Evolutionary conservation across 2,888 invertebrate species (phyloP), one percentile per base, ranked within the genome.

Genomic region (Mantis religiosa): DNA sequence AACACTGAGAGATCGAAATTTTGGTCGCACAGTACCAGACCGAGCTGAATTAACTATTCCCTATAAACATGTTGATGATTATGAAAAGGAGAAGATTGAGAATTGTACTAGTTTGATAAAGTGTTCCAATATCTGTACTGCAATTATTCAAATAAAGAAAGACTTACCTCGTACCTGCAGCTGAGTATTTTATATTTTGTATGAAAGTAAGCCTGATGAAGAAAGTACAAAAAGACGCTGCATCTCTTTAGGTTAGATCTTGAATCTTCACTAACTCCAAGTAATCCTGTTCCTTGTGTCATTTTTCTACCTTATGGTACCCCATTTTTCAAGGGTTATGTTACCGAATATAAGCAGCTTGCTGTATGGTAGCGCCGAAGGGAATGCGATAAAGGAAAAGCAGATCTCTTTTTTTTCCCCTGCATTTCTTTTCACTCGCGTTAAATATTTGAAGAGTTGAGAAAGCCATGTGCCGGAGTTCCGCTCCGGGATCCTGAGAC

Each of bases 381-480:
- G 81, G 86, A 81, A 87, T 82, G 87, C 30, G 82, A 87, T 82
- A 34, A 87, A 87, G 87, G 81, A 71, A 71, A 30, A 87, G 15
- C 86, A 28, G 28, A 12, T 30, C 27, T 82, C 82, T 14, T 28
- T 28, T 4, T n/a, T 27, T n/a, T n/a, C n/a, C n/a, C 14, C 87
- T 71, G 9, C 34, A 30, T 87, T 87, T 82, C 82, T 87, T 87
- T 87, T 87, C 87, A 87, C 87, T 82, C 82, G 87, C 27, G 82
- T 87, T 87, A 87, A 87, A 87, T 87, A 87, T 87, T 87, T 87
- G 87, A 87, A 87, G 87, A 87, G 30, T 71, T 71, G 82, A 87
- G 87, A 87, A 87, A 87, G 87, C 87, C 54, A 71, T 87, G 82
- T 87, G 34, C 28, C 87, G 81, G 30, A 71, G 87, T 27, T 71